Conservation (phyloP, 2,888 invertebrate species). For the Microplitis manilae region DNA sequence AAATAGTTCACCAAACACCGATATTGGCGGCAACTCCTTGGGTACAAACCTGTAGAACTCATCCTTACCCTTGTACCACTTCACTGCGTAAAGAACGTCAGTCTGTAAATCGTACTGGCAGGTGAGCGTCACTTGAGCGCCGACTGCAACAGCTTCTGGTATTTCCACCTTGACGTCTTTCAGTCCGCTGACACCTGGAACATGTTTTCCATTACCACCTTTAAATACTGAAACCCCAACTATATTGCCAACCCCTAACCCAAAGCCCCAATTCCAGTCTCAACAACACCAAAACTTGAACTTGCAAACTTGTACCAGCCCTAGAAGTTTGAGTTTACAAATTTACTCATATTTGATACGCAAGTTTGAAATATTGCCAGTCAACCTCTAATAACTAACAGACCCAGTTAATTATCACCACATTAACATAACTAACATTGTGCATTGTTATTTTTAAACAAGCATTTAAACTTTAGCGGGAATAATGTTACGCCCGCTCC, state of each 20-base stretch:
- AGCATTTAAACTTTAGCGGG: too few species aligned
- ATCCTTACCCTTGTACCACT: conserved; percentile 84
- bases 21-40: conserved; percentile 83
- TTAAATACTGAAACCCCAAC: neutral
- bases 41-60: conserved; percentile 88
- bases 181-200: conserved; percentile 70
- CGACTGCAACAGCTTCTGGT: conserved; percentile 81
- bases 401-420: neutral
- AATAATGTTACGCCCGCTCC: too few species aligned
- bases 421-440: neutral
- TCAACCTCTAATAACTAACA: neutral
- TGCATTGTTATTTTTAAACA: too few species aligned
- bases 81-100: conserved; percentile 84
- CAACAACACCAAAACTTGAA: neutral
- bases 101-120: conserved; percentile 84
- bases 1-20: conserved; percentile 78
- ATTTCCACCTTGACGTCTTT: conserved; percentile 81
- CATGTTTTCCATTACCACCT: conserved; percentile 26
- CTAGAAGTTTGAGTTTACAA: neutral
- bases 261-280: neutral
- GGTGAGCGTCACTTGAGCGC: conserved; percentile 82
- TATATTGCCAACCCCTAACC: neutral
- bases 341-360: neutral
- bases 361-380: neutral
- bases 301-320: neutral